Percentiles rank a stretch among this genome's conserved stretches.
phyloP scores from a whole-genome alignment of 2,113 vertebrate species.

The Pluvialis apricaria region DNA sequence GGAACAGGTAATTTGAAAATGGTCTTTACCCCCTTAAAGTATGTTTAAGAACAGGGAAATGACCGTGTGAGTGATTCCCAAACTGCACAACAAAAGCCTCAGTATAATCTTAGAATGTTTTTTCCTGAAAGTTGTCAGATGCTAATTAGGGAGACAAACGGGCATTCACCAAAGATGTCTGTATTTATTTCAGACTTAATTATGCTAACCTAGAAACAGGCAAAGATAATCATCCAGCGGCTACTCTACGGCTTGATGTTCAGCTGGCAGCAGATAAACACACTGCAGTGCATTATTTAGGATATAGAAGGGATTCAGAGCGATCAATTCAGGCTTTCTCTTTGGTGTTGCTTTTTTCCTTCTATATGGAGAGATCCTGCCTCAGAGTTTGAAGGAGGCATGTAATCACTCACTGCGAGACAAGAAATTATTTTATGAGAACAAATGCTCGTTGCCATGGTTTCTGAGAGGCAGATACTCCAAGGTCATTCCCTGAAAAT shows the following conservation, averaged over 20 bases:
- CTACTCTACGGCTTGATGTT: not conserved
- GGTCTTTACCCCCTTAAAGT: not conserved
- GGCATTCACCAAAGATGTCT: not conserved
- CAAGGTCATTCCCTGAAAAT: conserved; percentile 57
- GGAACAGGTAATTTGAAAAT: not conserved
- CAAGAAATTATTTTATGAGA: conserved; percentile 60
- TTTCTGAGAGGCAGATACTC: conserved; percentile 51
- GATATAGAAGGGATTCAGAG: not conserved
- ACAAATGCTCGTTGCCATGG: conserved; percentile 63
- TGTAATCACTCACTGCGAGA: conserved; percentile 22
- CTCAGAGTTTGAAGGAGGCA: not conserved
- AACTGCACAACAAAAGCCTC: not conserved
- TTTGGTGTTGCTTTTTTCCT: not conserved
- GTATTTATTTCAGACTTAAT: not conserved
- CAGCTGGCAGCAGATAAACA: not conserved
- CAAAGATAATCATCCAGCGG: not conserved
- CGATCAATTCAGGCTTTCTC: not conserved
- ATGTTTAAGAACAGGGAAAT: not conserved
- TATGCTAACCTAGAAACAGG: not conserved
- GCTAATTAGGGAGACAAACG: not conserved
- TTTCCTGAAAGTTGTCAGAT: not conserved
- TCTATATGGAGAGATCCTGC: not conserved
- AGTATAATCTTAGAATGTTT: not conserved
- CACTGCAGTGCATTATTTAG: not conserved
- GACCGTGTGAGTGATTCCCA: not conserved